Base-by-base conservation (phyloP, 2,113 vertebrate genomes). In the Psilopogon haemacephalus region DNA sequence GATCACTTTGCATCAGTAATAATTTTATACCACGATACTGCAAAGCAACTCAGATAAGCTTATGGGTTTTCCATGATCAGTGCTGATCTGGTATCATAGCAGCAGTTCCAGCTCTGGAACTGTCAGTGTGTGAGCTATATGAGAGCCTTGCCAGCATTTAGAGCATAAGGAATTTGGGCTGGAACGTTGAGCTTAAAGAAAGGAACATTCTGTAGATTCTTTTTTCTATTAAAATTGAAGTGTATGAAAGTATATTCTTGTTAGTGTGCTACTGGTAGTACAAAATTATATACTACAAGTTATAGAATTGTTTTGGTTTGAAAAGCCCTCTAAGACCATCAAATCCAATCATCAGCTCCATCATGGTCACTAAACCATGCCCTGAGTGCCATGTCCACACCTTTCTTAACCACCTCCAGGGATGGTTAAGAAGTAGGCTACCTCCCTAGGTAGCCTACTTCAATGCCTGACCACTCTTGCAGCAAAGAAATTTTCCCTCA, bases 161-260 rank as follows among this genome's bases (percentile, higher is more conserved):
- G 37, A 40, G 7, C 2, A 0, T 4, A 9, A 40, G 54, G 48
- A 44, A 76, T 26, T 15, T 8, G 9, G 63, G 46, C 20, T 50
- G 2, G 55, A 68, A 33, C 17, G 23, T 20, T 46, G 20, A 48
- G 12, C 12, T 88, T 64, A 6, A 23, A 64, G 24, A 75, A 75
- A 28, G 15, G 35, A 24, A 50, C 68, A 20, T 10, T 16, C 32
- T 14, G 1, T 7, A 5, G 5, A 1, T 68, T 26, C 12, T 35
- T 65, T 27, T 50, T 70, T 26, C 32, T 35, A 2, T 48, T 38
- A 1, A 33, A 9, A 3, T 11, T 60, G 38, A 73, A 14, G 19
- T 5, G 17, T 8, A 6, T 24, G 18, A 26, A 32, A 5, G 5
- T 3, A 2, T 1, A 10, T 48, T 12, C 11, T 28, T 23, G 50